Evolutionary conservation across 2,113 vertebrate species (phyloP), one percentile per base, ranked within the genome.

Genomic region (Ursus arctos): DNA sequence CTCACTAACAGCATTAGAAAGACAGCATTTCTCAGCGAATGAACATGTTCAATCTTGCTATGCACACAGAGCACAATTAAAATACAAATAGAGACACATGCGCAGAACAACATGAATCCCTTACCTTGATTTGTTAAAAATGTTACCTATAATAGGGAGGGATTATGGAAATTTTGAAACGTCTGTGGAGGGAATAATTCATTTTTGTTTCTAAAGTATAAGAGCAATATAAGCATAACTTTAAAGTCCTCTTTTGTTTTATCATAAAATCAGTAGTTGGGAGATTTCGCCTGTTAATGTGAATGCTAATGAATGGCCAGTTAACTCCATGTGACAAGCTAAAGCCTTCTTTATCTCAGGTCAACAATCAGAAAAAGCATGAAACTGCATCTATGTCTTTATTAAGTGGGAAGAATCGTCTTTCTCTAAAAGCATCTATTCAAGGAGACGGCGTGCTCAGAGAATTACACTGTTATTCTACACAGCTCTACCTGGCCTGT

Each of bases 11-110:
- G 16, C 24, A 8, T 24, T 19, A 47, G 69, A 51, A 71, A 85
- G 91, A 95, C 11, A 43, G 31, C 43, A 47, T 61, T 80, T 96
- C 69, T n/a, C 2, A 24, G 85, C 51, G 87, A 71, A 77, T 59
- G 36, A 76, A 55, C 97, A 91, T 26, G 9, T 83, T 96, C n/a
- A 1, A n/a, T 92, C 57, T 90, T 65, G 51, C 33, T 59, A 22
- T 87, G 91, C 91, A 88, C n/a, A 81, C 33, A 85, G 28, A 59
- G 33, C 14, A 63, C 76, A 43, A 69, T 93, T 88, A 76, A 72
- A 95, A 77, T 76, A 85, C 10, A 91, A 40, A 81, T 40, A 82
- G 1, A 94, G 61, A n/a, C 53, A 28, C 21, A 79, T 47, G 6
- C 69, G 40, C 22, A 63, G 83, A 89, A 19, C 26, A 36, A 36